A percentile compares a stretch with the other conserved stretches of the same genome.
phyloP scores from a whole-genome alignment of 2,888 invertebrate species.

The Drosophila nigricruria region DNA sequence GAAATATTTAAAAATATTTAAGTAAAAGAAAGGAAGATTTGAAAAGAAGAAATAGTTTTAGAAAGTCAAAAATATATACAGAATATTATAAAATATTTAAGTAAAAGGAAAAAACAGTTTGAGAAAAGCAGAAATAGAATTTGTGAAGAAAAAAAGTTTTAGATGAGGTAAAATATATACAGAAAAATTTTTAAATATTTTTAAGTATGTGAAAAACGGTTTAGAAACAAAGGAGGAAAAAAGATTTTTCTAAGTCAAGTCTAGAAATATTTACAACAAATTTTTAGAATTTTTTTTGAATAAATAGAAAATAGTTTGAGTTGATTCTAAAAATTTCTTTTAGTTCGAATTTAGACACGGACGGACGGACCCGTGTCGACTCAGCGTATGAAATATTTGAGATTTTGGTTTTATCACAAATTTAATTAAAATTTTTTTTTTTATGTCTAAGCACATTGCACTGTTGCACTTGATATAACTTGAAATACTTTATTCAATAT shows the following conservation, averaged over 20 bases:
- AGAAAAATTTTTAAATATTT: neutral
- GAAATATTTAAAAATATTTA: neutral
- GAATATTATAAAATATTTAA: neutral
- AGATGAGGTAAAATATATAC: neutral
- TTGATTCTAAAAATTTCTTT: neutral
- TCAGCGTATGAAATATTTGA: neutral
- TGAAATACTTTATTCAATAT: neutral
- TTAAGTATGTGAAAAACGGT: neutral
- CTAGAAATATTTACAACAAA: neutral
- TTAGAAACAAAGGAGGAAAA: neutral
- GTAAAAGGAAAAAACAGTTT: neutral
- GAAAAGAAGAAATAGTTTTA: neutral
- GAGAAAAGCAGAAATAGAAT: neutral
- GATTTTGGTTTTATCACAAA: neutral
- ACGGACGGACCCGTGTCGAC: constrained; percentile 8
- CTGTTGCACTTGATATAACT: neutral
- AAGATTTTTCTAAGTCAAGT: neutral
- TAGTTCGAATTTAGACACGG: neutral
- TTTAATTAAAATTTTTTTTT: neutral
- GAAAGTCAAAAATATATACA: neutral
- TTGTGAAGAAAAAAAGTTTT: too few relatives aligned
- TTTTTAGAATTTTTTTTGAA: neutral
- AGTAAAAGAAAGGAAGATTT: neutral
- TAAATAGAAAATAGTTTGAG: neutral
- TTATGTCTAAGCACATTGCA: neutral